Base-by-base conservation (phyloP, 1,140 invertebrate species). In the Mesaphorura yosii region DNA sequence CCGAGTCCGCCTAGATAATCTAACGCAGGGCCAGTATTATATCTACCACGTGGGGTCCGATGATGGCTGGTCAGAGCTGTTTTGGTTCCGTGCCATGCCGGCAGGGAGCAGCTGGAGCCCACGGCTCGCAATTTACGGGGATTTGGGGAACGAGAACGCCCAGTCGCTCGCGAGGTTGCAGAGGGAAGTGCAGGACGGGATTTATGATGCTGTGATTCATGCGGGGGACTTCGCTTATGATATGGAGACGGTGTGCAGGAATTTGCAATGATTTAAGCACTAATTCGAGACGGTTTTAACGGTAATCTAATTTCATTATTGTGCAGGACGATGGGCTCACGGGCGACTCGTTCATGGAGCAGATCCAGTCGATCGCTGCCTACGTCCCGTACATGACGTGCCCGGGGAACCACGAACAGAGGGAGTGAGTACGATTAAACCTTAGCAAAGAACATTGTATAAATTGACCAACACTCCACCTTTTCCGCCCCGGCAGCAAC, bases 361-460 rank as follows among this genome's bases (percentile, higher is more conserved):
- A 88, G 72, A 83, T 95, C 56, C 79, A 93, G 71, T 76, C 83
- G 15, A 73, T 93, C 39, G 87, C 91, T 39, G 85, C 84, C 34
- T 80, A 83, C 68, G 72, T 91, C 51, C 89, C 89, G 1, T 94
- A 94, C 66, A 91, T 92, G 87, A 86, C 85, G 2, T 83, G 83
- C 59, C 80, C 84, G 47, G 90, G 47, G 40, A 94, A 94, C 69
- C 89, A 93, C 62, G 88, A 93, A 71, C 81, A 88, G 22, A 81
- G 77, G 50, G 73, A 90, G 64, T 86, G 79, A 74, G 93, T 88
- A 70, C 91, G 86, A 69, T 92, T 87, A 64, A 79, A 96, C 67
- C 67, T 96, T 53, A 93, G 93, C 1, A 86, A 88, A 10, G 78
- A 86, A 10, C 92, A 96, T 72, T 86, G 93, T 59, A 79, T 94